Evolutionary conservation across 2,113 vertebrate species (phyloP).

Genomic region (Engraulis encrasicolus): DNA sequence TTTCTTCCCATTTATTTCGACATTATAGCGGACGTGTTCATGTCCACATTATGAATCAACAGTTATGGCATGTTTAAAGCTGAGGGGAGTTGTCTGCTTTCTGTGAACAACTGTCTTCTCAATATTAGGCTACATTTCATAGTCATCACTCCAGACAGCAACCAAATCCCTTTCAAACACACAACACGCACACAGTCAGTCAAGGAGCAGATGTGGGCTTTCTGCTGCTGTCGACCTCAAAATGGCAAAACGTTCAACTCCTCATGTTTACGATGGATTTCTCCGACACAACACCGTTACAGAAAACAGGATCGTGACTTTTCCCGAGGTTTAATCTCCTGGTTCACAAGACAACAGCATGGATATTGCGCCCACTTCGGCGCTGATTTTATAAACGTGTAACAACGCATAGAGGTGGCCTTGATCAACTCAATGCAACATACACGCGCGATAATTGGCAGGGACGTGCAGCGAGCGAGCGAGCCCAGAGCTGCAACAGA

Average conservation of each 20-base stretch:
- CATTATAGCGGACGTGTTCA: not conserved
- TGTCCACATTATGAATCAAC: not conserved
- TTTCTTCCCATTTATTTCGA: not conserved
- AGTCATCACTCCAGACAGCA: not conserved
- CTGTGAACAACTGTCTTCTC: not conserved
- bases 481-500: not conserved
- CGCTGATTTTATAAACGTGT: not conserved
- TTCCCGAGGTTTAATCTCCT: not conserved
- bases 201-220: not conserved
- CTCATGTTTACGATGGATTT: not conserved
- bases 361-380: not conserved
- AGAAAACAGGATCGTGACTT: not conserved
- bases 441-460: not conserved
- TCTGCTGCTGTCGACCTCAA: not conserved
- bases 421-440: not conserved
- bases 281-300: not conserved
- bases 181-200: not conserved
- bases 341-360: not conserved
- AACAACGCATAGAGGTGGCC: not conserved
- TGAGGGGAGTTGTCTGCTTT: not conserved
- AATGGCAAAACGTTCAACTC: not conserved
- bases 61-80: not conserved
- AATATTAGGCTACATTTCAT: constrained; percentile 32
- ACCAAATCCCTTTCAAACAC: not conserved
- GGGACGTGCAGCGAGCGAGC: not conserved